A percentile compares a stretch with the other conserved stretches of the same genome.
Evolutionary conservation across 2,797 vertebrate species (phyloP).

Genomic region (Alcedo quadribrachys): DNA sequence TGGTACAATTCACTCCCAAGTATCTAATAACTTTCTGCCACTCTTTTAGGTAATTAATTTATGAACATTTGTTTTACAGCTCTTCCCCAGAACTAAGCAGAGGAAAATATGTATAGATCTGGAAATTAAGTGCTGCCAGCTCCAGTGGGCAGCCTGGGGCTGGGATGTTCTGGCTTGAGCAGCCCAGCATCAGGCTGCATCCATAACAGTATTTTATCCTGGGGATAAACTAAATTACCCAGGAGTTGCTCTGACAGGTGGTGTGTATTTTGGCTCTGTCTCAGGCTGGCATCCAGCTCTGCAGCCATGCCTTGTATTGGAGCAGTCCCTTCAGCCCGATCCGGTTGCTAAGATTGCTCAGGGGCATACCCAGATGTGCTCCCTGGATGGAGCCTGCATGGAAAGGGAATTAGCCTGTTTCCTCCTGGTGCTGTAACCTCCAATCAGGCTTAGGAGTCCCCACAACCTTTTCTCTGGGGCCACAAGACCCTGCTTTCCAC

Average conservation of each 20-base stretch:
- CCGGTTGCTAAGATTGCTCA: neutral
- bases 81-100: neutral
- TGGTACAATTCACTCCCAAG: constrained; percentile 24
- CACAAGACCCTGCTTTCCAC: neutral
- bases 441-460: neutral
- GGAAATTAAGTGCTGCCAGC: neutral
- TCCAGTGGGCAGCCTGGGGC: neutral
- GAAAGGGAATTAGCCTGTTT: neutral
- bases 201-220: neutral
- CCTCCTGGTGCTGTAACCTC: neutral
- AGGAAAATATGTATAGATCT: neutral
- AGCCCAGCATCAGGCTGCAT: neutral
- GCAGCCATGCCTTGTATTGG: neutral
- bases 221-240: neutral
- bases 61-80: constrained; percentile 18
- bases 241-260: neutral
- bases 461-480: neutral
- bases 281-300: neutral
- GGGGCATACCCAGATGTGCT: neutral
- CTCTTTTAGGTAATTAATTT: constrained; percentile 51
- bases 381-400: neutral
- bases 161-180: fast-evolving
- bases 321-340: neutral
- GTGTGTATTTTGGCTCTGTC: neutral
- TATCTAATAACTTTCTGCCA: constrained; percentile 20